Evolutionary conservation across 2,113 vertebrate genomes (phyloP).

Genomic region (Synchiropus splendidus): DNA sequence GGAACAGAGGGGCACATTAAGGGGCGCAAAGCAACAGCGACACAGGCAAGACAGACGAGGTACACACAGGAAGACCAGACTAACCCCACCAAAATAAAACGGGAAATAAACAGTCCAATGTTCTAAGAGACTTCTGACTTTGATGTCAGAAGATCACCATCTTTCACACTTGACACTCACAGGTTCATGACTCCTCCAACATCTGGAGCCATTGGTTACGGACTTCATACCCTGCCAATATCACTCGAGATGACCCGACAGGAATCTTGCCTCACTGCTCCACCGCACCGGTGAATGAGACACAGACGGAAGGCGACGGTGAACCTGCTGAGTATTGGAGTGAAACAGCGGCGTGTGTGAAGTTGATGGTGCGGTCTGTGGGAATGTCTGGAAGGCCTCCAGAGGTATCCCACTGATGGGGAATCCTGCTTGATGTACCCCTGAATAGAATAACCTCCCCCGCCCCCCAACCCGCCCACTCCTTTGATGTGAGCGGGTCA

Average conservation of each 20-base stretch:
- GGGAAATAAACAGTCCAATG: too few relatives aligned
- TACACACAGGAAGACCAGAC: too few relatives aligned
- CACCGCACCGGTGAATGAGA: conserved; percentile 8
- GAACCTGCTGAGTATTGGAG: background rate
- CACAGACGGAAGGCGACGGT: background rate
- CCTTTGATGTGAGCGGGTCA: conserved; percentile 56
- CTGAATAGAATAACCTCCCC: conserved; percentile 48
- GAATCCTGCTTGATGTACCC: conserved; percentile 51
- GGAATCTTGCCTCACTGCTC: conserved; percentile 30
- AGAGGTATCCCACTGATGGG: conserved; percentile 44
- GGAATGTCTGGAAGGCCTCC: conserved; percentile 54
- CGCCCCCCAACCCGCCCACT: conserved; percentile 35
- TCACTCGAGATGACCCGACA: conserved; percentile 15
- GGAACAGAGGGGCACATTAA: too few relatives aligned
- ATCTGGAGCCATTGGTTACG: conserved; percentile 42
- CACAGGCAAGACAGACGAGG: too few relatives aligned
- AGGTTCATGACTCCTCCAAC: conserved; percentile 18
- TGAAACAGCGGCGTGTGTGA: conserved; percentile 11
- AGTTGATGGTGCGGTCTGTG: conserved; percentile 19
- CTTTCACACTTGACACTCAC: background rate
- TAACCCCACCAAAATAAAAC: too few relatives aligned
- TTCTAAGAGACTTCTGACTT: too few relatives aligned
- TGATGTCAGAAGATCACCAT: too few relatives aligned
- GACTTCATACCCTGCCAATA: conserved; percentile 37
- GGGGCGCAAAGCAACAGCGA: too few relatives aligned